Conservation (phyloP, 1,140 invertebrate genomes). For the Brachionus sp. region DNA sequence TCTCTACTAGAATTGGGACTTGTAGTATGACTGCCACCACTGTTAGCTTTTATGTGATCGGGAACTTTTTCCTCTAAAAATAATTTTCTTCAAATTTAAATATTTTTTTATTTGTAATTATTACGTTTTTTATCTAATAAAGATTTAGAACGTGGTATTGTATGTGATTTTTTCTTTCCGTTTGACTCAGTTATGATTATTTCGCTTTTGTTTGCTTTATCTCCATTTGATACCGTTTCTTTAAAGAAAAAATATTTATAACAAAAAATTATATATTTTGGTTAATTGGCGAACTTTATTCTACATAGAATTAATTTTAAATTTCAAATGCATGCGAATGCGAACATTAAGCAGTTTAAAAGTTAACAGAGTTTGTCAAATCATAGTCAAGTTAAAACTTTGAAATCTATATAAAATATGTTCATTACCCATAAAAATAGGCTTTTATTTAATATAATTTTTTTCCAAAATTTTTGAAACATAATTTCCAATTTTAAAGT, state of each 20-base stretch:
- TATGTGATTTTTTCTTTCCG: conserved; percentile 28
- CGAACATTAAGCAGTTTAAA: no score
- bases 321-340: no score
- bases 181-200: conserved; percentile 5
- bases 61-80: conserved; percentile 18
- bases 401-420: no score
- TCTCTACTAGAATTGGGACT: conserved; percentile 36
- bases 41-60: conserved; percentile 8
- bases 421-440: no score
- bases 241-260: background rate
- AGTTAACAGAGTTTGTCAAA: no score
- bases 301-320: no score
- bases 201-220: conserved; percentile 43
- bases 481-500: no score
- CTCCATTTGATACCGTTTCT: conserved; percentile 32
- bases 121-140: conserved; percentile 37
- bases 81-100: background rate
- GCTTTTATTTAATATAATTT: no score
- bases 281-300: background rate
- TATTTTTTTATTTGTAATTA: background rate
- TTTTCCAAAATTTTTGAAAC: no score
- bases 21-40: conserved; percentile 12
- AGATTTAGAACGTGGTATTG: conserved; percentile 29
- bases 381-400: no score
- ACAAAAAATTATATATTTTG: background rate